Base-by-base conservation (phyloP, 2,888 invertebrate species). In the Lasioglossum morio region DNA sequence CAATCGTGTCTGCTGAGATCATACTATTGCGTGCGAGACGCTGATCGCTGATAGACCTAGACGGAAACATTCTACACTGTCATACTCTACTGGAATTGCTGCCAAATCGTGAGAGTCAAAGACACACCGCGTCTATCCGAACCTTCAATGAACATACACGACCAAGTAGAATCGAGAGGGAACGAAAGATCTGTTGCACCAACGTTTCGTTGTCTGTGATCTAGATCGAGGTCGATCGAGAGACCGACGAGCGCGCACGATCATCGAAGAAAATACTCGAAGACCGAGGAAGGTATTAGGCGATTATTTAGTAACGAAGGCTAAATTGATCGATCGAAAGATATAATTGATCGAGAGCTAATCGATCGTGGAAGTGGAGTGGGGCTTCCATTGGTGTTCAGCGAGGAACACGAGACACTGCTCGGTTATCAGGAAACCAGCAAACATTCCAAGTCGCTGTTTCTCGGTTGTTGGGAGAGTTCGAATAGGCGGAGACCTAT, bases 391-490 rank as follows among this genome's bases (percentile, higher is more conserved):
- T 46, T 43, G 70, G 75, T 70, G 46, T 84, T 77, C 37, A 30
- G 37, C 27, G 23, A 37, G 12, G n/a, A 53, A 37, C 27, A 53
- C 72, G 12, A 16, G 60, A 48, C 10, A 60, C 34, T 23, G 57
- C 34, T 70, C 53, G 27, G 34, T 57, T 57, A 43, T 73, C 69
- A 43, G 16, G 43, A 48, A 43, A 14, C 53, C 43, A 73, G 48
- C 12, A 66, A 75, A 85, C 86, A 86, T 81, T 86, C 86, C 86
- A 85, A 40, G 23, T 81, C 66, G 66, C 34, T 75, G 72, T 85
- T 72, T 40, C 40, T 40, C 70, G 40, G 40, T n/a, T 72, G 40
- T 69, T 27, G 27, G 19, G 1, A 46, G 70, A 53, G 72, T 5
- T 66, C 30, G 40, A 66, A 75, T 72, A 77, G 40, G 34, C 27